Base-by-base conservation (phyloP, 2,113 vertebrate species). In the Tetrax tetrax region DNA sequence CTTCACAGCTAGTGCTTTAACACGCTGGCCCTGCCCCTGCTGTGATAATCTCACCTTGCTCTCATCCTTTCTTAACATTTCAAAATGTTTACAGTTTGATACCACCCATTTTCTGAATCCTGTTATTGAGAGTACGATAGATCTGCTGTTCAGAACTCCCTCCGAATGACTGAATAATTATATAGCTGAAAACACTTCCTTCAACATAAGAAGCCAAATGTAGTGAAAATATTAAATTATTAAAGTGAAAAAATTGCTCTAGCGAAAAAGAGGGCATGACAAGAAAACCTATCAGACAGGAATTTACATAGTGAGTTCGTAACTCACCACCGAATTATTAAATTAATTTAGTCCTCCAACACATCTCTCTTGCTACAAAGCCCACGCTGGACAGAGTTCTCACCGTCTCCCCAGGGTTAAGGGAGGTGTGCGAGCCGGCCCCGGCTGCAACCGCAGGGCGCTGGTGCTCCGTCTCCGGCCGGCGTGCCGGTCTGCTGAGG, bases 371-470 rank as follows among this genome's bases (percentile, higher is more conserved):
- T 17, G 13, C 50, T 37, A 22, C 2, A 4, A 60, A 79, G 18
- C 43, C 45, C 4, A 6, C 0, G 0, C 43, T 14, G 48, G 35
- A 8, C 47, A 23, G 25, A 43, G 22, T 35, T 53, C 48, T 15
- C 12, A 0, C 14, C 3, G 18, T 37, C 13, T 80, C 28, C 29
- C 47, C 0, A 0, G 22, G 25, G 48, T 5, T 50, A 2, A 3
- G 70, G 72, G 47, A 50, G 37, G 14, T 29, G 53, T 4, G 19
- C 31, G 24, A 5, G 66, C 83, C 25, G 47, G 19, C 37, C n/a
- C 8, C 22, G 2, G 2, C 57, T 48, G 28, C 23, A 14, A 56
- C 61, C 0, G 0, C n/a, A 8, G 23, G 35, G 66, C 3, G 4
- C 50, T 3, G 24, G 31, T 12, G 59, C 43, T 57, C 38, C 3